phyloP scores from a whole-genome alignment of 2,888 invertebrate species.

The Netelia inedita region DNA sequence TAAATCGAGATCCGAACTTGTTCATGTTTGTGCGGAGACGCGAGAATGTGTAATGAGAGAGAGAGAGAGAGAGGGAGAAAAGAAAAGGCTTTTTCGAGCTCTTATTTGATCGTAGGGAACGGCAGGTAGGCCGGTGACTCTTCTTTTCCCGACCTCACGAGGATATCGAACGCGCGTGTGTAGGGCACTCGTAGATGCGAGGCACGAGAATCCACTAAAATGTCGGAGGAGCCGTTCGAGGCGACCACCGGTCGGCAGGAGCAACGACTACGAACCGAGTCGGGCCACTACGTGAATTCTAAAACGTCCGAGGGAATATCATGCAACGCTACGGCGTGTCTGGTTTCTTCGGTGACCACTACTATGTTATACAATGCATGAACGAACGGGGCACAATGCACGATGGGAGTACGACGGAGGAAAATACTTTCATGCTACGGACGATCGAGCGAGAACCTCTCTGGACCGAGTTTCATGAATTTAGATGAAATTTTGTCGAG shows the following conservation, averaged over 20 bases:
- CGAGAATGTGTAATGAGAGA: too few species aligned
- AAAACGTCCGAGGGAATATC: constrained; percentile 77
- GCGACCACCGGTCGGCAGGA: constrained; percentile 65
- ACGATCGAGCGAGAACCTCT: constrained; percentile 53
- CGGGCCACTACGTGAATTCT: constrained; percentile 80
- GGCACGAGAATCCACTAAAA: constrained; percentile 81
- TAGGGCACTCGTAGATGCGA: constrained; percentile 77
- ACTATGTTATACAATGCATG: constrained; percentile 55
- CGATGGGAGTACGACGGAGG: neutral
- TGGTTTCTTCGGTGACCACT: constrained; percentile 54
- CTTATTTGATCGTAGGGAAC: constrained; percentile 41
- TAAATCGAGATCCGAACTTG: too few species aligned
- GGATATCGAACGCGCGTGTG: constrained; percentile 33
- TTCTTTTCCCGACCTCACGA: constrained; percentile 59
- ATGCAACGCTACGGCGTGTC: constrained; percentile 37
- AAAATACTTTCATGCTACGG: neutral
- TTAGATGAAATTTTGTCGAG: constrained; percentile 71
- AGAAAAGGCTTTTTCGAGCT: constrained; percentile 5
- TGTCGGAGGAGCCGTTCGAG: constrained; percentile 72
- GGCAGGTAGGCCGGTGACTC: constrained; percentile 50
- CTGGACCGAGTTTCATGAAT: constrained; percentile 73
- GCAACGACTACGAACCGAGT: constrained; percentile 65
- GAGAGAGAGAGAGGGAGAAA: neutral
- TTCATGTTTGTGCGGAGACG: too few species aligned
- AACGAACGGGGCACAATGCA: constrained; percentile 27